These are phyloP conservation scores for Sarotherodon lohbergeri DNA, from an alignment of 2,113 vertebrate genomes.

Conservation along the genomic window DNA sequence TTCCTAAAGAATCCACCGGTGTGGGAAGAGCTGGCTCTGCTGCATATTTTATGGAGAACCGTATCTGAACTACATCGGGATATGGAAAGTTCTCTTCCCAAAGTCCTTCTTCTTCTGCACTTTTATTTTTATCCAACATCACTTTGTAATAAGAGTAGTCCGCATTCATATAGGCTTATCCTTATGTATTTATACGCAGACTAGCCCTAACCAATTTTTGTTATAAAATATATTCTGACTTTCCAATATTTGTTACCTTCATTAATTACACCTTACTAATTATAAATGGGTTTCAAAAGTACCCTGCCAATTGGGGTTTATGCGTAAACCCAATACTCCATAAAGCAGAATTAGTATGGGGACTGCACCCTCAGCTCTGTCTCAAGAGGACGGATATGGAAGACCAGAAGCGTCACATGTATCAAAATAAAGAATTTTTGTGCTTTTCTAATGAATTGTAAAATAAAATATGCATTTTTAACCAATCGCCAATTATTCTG, in stretches of 20 bases:
- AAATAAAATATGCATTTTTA: background rate
- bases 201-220: background rate
- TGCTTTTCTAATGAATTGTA: background rate
- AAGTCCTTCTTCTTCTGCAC: background rate
- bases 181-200: background rate
- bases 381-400: accelerated
- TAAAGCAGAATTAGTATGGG: background rate
- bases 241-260: background rate
- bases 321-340: background rate
- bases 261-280: background rate
- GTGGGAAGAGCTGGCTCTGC: background rate
- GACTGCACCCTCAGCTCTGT: background rate
- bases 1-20: conserved; percentile 29
- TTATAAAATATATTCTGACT: background rate
- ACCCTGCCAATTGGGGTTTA: background rate
- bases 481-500: background rate
- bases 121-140: background rate
- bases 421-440: background rate
- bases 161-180: background rate
- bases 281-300: background rate
- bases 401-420: background rate
- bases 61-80: background rate
- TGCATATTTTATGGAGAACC: background rate
- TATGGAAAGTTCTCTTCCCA: background rate
- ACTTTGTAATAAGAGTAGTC: background rate